Percentiles rank a stretch among this genome's conserved stretches.
Evolutionary conservation across 2,888 invertebrate genomes (phyloP).

Genomic region (Heliconius sara): DNA sequence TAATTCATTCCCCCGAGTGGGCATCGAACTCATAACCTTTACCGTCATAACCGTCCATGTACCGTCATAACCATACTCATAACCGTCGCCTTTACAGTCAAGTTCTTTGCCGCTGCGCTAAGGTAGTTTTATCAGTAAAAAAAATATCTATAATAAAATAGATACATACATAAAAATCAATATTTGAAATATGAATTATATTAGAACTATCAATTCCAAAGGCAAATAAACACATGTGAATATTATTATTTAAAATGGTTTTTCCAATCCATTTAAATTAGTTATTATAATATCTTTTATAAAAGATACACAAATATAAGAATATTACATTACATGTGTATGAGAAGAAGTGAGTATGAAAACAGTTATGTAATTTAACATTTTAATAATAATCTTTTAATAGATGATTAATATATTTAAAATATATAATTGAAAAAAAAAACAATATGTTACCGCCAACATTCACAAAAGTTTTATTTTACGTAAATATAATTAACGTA

Average conservation of each 20-base stretch:
- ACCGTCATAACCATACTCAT: no score
- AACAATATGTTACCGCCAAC: background rate
- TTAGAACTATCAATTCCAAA: background rate
- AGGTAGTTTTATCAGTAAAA: background rate
- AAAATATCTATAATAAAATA: background rate
- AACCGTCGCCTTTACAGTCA: no score
- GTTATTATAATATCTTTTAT: background rate
- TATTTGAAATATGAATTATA: background rate
- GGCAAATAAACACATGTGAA: background rate
- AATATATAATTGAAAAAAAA: background rate
- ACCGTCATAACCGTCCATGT: no score
- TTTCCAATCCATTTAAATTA: background rate
- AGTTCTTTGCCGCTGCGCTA: no score
- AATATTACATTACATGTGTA: background rate
- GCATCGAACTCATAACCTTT: no score
- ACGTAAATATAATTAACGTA: constrained; percentile 33
- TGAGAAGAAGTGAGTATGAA: background rate
- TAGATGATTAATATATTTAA: background rate
- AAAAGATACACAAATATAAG: background rate
- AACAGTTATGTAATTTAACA: background rate
- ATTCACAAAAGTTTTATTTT: constrained; percentile 15
- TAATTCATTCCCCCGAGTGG: no score
- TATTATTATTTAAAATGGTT: background rate
- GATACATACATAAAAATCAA: background rate
- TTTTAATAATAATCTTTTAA: background rate